Evolutionary conservation across 2,797 vertebrate species (phyloP).

Genomic region (Chelmon rostratus): DNA sequence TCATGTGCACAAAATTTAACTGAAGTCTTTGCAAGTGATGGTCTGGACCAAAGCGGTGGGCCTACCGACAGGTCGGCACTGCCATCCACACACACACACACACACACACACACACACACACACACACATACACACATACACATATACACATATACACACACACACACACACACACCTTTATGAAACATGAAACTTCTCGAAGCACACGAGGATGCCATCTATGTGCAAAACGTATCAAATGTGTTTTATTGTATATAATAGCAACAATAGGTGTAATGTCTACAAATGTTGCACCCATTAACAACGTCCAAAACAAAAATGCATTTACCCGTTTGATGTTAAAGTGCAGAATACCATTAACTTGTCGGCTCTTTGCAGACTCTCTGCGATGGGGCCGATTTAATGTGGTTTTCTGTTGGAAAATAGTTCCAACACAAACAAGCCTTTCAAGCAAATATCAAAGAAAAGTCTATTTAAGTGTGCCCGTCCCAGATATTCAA

Average conservation of each 20-base stretch:
- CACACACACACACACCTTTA: not conserved
- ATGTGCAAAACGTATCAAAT: conserved; percentile 15
- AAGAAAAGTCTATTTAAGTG: conserved; percentile 29
- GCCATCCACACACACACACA: too few species aligned
- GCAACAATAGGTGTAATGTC: not conserved
- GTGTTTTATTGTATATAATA: not conserved
- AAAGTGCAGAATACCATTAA: conserved; percentile 20
- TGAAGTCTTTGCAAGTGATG: not conserved
- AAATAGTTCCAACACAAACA: conserved; percentile 25
- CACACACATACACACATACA: too few species aligned
- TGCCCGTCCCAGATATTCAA: conserved; percentile 45
- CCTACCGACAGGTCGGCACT: not conserved
- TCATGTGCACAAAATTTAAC: not conserved
- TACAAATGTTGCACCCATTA: conserved; percentile 1
- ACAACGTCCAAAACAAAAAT: conserved; percentile 17
- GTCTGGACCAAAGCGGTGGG: not conserved
- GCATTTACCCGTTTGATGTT: conserved; percentile 31
- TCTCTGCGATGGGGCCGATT: conserved; percentile 12
- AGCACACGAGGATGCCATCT: not conserved
- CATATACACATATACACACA: too few species aligned
- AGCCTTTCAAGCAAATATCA: conserved; percentile 38
- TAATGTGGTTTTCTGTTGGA: conserved; percentile 31
- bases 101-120: too few species aligned
- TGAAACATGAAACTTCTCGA: conserved; percentile 23
- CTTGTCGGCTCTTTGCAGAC: conserved; percentile 15